Evolutionary conservation across 2,797 vertebrate genomes (phyloP), one percentile per base, ranked within the genome.

Genomic region (Dipus sagitta): DNA sequence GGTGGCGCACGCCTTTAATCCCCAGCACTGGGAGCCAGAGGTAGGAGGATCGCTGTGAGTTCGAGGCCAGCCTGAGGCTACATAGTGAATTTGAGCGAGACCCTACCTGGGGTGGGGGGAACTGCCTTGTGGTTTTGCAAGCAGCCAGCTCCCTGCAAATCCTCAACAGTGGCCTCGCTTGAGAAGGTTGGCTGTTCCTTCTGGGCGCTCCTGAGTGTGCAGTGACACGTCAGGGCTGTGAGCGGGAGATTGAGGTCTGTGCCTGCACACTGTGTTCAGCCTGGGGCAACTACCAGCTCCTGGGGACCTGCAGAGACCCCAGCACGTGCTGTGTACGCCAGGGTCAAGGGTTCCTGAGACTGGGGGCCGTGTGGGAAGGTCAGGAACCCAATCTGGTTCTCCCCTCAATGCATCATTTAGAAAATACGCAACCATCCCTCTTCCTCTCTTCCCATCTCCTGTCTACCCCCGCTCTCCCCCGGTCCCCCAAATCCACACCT

Each of bases 171-270:
- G 10, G 0, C 1, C 0, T 23, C 28, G 0, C 30, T 4, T 20
- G 28, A 2, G 3, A 18, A 3, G 3, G 47, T 17, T 1, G 30
- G 74, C 28, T 3, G 12, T 77, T 54, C 21, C 0, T 18, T 64
- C 64, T 0, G 28, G 0, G 26, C 38, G 54, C 68, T n/a, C 47
- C 47, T 0, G 0, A 0, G 47, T 23, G 23, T 3, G 0, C 0
- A 20, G 26, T 20, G 68, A 75, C 58, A 28, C 1, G 4, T 0
- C 17, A 1, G 47, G 47, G 6, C 47, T 11, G 6, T 4, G 7
- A 58, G 30, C 58, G 8, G 0, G 47, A 64, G 30, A 2, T 6
- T n/a, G 14, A 18, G 3, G 58, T 8, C 30, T 4, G 11, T 0
- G 4, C 28, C 24, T 67, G 20, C 20, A 15, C 70, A 28, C 6